Conservation (phyloP, 1,140 invertebrate genomes). For the Bemisia tabaci region DNA sequence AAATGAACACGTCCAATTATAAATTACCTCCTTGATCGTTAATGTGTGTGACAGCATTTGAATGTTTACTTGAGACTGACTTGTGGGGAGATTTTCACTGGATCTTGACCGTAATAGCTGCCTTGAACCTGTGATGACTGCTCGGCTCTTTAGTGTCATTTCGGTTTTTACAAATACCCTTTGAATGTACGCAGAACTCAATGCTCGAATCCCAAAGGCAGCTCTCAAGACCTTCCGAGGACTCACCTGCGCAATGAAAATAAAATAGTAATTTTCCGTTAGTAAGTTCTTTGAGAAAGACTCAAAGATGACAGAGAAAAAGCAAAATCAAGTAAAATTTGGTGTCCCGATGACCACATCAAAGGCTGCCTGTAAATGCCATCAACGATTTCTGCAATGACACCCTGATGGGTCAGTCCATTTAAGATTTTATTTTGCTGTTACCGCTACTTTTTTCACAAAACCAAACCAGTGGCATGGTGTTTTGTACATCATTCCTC, state of each 20-base stretch:
- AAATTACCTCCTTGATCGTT: conserved; percentile 72
- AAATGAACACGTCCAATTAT: conserved; percentile 6
- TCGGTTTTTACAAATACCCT: conserved; percentile 82
- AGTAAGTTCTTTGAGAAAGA: too few relatives aligned
- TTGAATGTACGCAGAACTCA: conserved; percentile 77
- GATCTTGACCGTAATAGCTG: conserved; percentile 61
- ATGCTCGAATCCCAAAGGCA: conserved; percentile 80
- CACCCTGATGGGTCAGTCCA: too few relatives aligned
- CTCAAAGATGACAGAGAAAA: too few relatives aligned
- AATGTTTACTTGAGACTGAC: conserved; percentile 81
- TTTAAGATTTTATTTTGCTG: too few relatives aligned
- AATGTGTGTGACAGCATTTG: conserved; percentile 87
- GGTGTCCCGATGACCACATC: too few relatives aligned
- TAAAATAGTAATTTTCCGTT: too few relatives aligned
- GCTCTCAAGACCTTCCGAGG: conserved; percentile 74
- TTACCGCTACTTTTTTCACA: too few relatives aligned
- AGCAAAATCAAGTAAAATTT: too few relatives aligned
- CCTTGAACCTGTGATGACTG: conserved; percentile 47
- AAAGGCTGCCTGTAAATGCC: too few relatives aligned
- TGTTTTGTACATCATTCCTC: too few relatives aligned
- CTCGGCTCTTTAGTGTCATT: conserved; percentile 73
- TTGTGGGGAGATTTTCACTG: conserved; percentile 74
- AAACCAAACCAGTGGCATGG: too few relatives aligned
- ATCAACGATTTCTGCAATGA: too few relatives aligned
- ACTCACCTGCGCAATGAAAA: conserved; percentile 37